Evolutionary conservation across 1,140 invertebrate genomes (phyloP), one percentile per base, ranked within the genome.

Genomic region (Cheumatopsyche charites): DNA sequence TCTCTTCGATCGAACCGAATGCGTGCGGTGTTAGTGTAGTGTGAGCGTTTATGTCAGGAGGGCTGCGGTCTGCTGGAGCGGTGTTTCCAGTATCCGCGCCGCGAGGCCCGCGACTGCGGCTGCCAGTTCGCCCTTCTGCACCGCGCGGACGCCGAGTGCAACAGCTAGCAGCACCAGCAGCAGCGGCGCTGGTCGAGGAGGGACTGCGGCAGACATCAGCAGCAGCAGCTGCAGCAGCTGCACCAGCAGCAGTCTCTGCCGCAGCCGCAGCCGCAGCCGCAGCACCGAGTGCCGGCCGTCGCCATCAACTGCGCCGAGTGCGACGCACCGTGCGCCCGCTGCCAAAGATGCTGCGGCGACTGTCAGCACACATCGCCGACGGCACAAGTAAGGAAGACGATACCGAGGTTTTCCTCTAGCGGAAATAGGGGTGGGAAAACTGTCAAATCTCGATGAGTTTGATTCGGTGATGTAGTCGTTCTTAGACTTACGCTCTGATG

Each of bases 121-220:
- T 93, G 92, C 87, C 91, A 93, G 82, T 93, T 94, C 82, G 92
- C 92, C 78, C 87, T 94, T 79, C 88, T 93, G 78, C 92, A 94
- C 83, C 90, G 91, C 78, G 92, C 88, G 75, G 90, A 91, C 78
- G 88, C 87, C 79, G 89, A 87, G 41, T 81, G 80, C 82, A 36
- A 36, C 29, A 81, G 85, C 82, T 82, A 81, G 77, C 79, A 80
- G 66, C 72, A 36, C 65, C 78, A 66, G 63, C 29, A 58, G 67
- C 67, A 79, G 82, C 81, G 81, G 81, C 80, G 79, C 70, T 81
- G 81, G 74, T 75, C 79, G 66, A 78, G 79, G 73, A 79, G 55
- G 1, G 55, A 23, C 19, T 23, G 23, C 55, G 7, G 13, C 49
- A 17, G 49, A 21, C n/a, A 21, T 52, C 15, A 19, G 15, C 49